A percentile compares a stretch with the other conserved stretches of the same genome.
These are phyloP conservation scores for Aphelenchoides avenae DNA, from an alignment of 1,140 invertebrate genomes.

Conservation along the genomic window DNA sequence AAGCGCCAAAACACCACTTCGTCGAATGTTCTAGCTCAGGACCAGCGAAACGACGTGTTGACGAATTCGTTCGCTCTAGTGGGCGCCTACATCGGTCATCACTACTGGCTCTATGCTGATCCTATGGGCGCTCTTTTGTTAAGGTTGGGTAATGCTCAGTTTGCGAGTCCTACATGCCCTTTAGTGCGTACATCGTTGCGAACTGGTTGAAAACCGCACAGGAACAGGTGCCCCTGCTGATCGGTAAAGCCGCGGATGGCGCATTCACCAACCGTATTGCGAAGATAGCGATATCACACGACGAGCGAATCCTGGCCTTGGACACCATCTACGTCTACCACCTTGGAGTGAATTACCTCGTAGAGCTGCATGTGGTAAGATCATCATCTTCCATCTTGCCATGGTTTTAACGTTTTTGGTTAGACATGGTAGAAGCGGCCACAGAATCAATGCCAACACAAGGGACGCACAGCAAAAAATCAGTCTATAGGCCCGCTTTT, in stretches of 20 bases:
- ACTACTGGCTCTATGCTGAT: conserved; percentile 42
- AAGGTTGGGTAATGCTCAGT: too few relatives aligned
- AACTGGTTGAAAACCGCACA: conserved; percentile 44
- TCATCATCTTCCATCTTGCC: too few relatives aligned
- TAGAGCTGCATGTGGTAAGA: conserved; percentile 45
- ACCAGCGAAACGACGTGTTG: conserved; percentile 41
- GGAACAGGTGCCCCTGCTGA: conserved; percentile 38
- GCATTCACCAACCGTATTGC: conserved; percentile 35
- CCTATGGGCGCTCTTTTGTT: too few relatives aligned
- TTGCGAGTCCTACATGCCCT: too few relatives aligned
- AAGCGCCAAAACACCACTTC: conserved; percentile 23
- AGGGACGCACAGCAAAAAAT: too few relatives aligned
- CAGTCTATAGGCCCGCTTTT: too few relatives aligned
- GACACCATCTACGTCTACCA: conserved; percentile 44
- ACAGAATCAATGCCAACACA: too few relatives aligned
- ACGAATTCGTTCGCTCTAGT: conserved; percentile 39
- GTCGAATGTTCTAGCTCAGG: conserved; percentile 27
- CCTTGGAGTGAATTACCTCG: conserved; percentile 39
- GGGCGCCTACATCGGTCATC: conserved; percentile 41
- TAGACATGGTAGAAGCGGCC: too few relatives aligned
- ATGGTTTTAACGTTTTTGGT: too few relatives aligned
- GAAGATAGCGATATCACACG: conserved; percentile 35
- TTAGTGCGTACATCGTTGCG: conserved; percentile 37
- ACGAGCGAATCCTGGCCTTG: conserved; percentile 32
- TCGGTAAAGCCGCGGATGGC: conserved; percentile 36